Base-by-base conservation (phyloP, 37 sponge, comb jelly and placozoan genomes). In the Corticium candelabrum region DNA sequence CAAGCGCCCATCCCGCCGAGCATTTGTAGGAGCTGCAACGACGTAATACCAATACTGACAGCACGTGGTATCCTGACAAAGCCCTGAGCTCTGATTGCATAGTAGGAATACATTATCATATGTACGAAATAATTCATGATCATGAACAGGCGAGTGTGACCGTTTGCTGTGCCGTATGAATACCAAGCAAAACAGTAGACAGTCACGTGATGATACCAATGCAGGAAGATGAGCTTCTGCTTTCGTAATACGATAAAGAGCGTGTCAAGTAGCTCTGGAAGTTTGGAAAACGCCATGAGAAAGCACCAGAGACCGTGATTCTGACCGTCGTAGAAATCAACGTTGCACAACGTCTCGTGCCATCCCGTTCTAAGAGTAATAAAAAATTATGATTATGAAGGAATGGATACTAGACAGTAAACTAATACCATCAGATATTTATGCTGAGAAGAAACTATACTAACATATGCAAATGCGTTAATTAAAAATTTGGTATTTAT, bases 81-180 rank as follows among this genome's bases (percentile, higher is more conserved):
- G 0, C 90, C 90, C 41, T 84, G 88, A 3, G 96, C 96, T 74
- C 75, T 87, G 37, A 91, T 77, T 0, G 92, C 90, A 67, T 96
- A 96, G 82, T 96, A 96, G n/a, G 82, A 69, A 83, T 96, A 96
- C 96, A 96, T 96, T 41, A 91, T 78, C 3, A 85, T 82, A 76
- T 96, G 96, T 27, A 96, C 96, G 36, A 68, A 35, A 41, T 56
- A 89, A 77, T 96, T 96, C 41, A 96, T 73, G 0, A 41, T 40
- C 11, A 81, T 84, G 68, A 90, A 94, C 86, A 85, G 81, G 0
- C 85, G 79, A 5, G 85, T 87, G 0, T 86, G 56, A 21, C 79
- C 56, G 3, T 85, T 80, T 3, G 89, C 85, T 41, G 62, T 81
- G 31, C 87, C 87, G 77, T 84, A 90, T 39, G 82, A 74, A 40